Base-by-base conservation (phyloP, 2,888 invertebrate genomes). In the Seira ritae region DNA sequence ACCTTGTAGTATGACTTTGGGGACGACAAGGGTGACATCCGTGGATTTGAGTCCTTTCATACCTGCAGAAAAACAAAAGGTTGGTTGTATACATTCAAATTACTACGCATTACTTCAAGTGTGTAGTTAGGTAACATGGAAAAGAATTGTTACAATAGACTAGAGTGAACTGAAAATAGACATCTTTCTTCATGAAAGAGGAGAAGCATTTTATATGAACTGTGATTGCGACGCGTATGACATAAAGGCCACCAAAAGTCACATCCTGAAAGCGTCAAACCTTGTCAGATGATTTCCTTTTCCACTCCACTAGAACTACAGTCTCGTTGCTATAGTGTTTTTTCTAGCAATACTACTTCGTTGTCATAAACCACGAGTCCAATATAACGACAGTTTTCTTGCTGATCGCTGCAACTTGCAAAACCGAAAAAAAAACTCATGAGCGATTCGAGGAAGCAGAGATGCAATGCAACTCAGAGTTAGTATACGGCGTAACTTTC, bases 41-140 rank as follows among this genome's bases (percentile, higher is more conserved):
- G 23, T 8, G 0, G 37, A 6, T 2, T 42, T 60, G 42, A 74
- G 24, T 69, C 78, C 65, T 37, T 73, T 76, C 79, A 85, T 37
- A 12, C 85, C 76, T 82, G 85, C 76, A 84, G 85, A 86, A 84
- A 72, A 83, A 80, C 84, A 80, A 84, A 84, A 83, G 79, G 82
- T 83, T 85, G n/a, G n/a, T n/a, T n/a, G n/a, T n/a, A n/a, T n/a
- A n/a, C n/a, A n/a, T n/a, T n/a, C n/a, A n/a, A n/a, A n/a, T n/a
- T n/a, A n/a, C n/a, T n/a, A n/a, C n/a, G n/a, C n/a, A n/a, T n/a
- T n/a, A n/a, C n/a, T n/a, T n/a, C n/a, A n/a, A n/a, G n/a, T n/a
- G n/a, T n/a, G n/a, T n/a, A n/a, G n/a, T n/a, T n/a, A n/a, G n/a
- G n/a, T n/a, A n/a, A 31, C 31, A 31, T 31, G 31, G 8, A 31